Evolutionary conservation across 2,888 invertebrate species (phyloP), one percentile per base, ranked within the genome.

Genomic region (Colletes collaris): DNA sequence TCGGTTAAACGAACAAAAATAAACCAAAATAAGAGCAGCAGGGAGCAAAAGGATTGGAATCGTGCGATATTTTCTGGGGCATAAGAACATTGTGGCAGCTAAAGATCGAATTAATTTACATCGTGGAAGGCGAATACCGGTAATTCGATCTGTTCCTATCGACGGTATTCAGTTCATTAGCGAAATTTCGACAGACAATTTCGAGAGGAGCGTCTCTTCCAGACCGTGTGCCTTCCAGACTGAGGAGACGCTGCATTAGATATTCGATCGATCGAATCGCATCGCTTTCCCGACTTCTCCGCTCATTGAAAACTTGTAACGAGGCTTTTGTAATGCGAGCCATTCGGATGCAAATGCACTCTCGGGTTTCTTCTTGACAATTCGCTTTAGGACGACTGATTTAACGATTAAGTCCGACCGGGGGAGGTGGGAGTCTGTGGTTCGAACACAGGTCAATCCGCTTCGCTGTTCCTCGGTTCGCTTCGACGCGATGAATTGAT

Each of bases 271-370:
- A 79, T 79, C 69, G 35, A 37, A 76, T 76, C 67, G 35, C 64
- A 46, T 16, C 52, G 60, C 55, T 66, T 67, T 64, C 27, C 35
- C 63, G 71, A 10, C 56, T 49, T 64, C 46, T 49, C 65, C 13
- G 68, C 53, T 80, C 78, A 53, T 78, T 69, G 79, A 73, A 80
- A 80, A 69, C 68, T 73, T 78, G 65, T 73, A 81, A 79, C 79
- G 79, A 81, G 68, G 70, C 71, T 79, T 75, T 76, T 72, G 65
- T 76, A 76, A 81, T 16, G 52, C 72, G 52, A 60, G n/a, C 72
- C 55, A 79, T 81, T 81, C 81, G 79, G 60, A 79, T 81, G 81
- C 76, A 79, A 81, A 81, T 81, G 49, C 59, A 55, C 40, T n/a
- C 60, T 37, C 59, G 53, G 65, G 58, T 69, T 75, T 64, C 71